phyloP scores from a whole-genome alignment of 2,888 invertebrate genomes.

The Branchipolynoe longqiensis region DNA sequence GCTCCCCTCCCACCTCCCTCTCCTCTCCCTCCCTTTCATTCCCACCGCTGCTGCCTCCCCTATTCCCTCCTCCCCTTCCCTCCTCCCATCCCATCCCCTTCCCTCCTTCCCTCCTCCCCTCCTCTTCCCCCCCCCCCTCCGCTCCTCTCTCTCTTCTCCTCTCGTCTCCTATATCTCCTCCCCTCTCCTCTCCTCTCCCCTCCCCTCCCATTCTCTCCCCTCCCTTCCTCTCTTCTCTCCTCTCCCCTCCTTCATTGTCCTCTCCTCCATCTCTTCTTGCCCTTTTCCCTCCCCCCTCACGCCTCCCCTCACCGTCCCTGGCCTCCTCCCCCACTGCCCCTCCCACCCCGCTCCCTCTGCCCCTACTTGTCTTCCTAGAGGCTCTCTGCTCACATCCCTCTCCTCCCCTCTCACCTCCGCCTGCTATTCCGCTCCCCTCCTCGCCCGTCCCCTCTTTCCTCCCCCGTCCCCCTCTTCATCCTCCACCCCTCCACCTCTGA shows the following conservation, averaged over 20 bases:
- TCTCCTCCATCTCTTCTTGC: not conserved
- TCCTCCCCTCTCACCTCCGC: too few species aligned
- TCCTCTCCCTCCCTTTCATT: not conserved
- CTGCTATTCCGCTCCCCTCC: too few species aligned
- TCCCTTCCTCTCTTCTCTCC: not conserved
- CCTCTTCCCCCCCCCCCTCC: not conserved
- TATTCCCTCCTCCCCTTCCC: not conserved
- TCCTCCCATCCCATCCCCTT: not conserved
- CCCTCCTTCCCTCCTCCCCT: not conserved
- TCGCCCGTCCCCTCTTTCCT: too few species aligned
- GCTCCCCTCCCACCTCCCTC: not conserved
- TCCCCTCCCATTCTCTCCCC: not conserved
- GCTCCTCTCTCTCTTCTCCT: not conserved
- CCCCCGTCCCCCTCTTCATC: too few species aligned
- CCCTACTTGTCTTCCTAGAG: too few species aligned
- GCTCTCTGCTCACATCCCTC: too few species aligned
- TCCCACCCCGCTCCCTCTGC: too few species aligned
- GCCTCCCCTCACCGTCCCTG: not conserved
- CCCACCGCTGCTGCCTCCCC: not conserved
- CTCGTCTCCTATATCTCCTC: not conserved
- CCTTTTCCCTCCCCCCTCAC: not conserved
- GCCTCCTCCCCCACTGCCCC: not conserved
- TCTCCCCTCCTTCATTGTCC: too few species aligned
- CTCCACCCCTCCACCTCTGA: too few species aligned
- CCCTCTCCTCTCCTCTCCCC: not conserved